phyloP scores from a whole-genome alignment of 1,140 invertebrate species.

The Scaptodrosophila lebanonensis region DNA sequence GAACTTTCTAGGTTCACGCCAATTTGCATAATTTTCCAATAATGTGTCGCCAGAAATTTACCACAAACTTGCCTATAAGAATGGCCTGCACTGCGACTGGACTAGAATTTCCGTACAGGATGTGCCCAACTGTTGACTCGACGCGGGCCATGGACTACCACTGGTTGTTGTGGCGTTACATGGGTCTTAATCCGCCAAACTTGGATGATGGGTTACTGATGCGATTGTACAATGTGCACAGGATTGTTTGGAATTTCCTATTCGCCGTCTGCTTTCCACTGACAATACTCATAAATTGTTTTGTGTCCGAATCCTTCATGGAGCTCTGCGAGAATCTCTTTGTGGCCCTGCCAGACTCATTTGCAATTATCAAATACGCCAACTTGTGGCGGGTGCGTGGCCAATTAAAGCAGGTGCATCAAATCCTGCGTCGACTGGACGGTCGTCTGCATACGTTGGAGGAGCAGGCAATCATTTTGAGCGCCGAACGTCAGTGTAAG shows the following conservation, averaged over 20 bases:
- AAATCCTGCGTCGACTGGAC: conserved; percentile 35
- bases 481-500: background rate
- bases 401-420: conserved; percentile 18
- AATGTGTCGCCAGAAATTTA: too few species aligned
- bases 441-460: background rate
- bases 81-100: background rate
- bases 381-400: conserved; percentile 17
- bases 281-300: conserved; percentile 15
- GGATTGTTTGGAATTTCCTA: background rate
- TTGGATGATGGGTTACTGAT: conserved; percentile 3
- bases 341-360: conserved; percentile 8
- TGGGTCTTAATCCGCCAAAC: conserved; percentile 35
- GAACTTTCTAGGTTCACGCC: conserved; percentile 30
- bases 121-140: conserved; percentile 24
- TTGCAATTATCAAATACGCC: conserved; percentile 37
- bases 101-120: background rate
- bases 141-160: conserved; percentile 34
- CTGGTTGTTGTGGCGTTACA: conserved; percentile 42
- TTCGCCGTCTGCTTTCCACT: background rate
- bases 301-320: conserved; percentile 11
- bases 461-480: conserved; percentile 22
- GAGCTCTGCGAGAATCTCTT: conserved; percentile 49
- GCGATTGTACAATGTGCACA: conserved; percentile 36
- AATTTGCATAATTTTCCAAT: conserved; percentile 55
- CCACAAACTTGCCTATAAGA: conserved; percentile 48